Evolutionary conservation across 2,113 vertebrate species (phyloP), one percentile per base, ranked within the genome.

Genomic region (Cyanocitta stelleri): DNA sequence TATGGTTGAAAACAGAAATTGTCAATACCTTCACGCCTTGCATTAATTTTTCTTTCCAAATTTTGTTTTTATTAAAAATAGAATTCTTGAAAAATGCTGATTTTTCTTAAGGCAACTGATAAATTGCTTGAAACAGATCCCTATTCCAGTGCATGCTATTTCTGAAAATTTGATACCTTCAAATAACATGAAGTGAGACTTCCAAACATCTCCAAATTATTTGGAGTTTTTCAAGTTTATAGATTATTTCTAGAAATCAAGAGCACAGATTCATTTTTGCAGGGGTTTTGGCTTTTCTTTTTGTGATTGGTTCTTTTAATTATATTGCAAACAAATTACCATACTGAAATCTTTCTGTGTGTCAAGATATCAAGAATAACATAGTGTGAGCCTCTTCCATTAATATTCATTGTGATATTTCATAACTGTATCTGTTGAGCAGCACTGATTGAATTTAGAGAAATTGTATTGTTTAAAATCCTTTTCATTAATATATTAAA

Each of bases 361-460:
- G 85, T 93, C 79, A 80, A n/a, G 86, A 69, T 88, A 58, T 15
- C 71, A 72, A 76, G 81, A 79, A 54, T 52, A 79, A 85, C 19
- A 3, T 23, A 89, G 35, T 29, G 10, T 84, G 77, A 96, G 35
- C 63, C 14, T 85, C 71, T 87, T 1, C 35, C 18, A 75, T 95
- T 89, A 89, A 82, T 93, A 88, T 84, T 96, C 44, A 84, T 92
- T 63, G 30, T 86, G 64, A 29, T 89, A 41, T 89, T 96, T 92
- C 16, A 15, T 59, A 87, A 77, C 71, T 64, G 51, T 83, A 74
- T 91, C 62, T 78, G 73, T 66, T 94, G 77, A 89, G 83, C 68
- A 93, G 63, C 62, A 39, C 46, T 73, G 69, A 90, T 94, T 87
- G 89, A 97, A 86, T 95, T 77, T 84, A 89, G 87, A 86, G 75